These are phyloP conservation scores for Clitarchus hookeri DNA, from an alignment of 2,888 invertebrate species.

Conservation along the genomic window DNA sequence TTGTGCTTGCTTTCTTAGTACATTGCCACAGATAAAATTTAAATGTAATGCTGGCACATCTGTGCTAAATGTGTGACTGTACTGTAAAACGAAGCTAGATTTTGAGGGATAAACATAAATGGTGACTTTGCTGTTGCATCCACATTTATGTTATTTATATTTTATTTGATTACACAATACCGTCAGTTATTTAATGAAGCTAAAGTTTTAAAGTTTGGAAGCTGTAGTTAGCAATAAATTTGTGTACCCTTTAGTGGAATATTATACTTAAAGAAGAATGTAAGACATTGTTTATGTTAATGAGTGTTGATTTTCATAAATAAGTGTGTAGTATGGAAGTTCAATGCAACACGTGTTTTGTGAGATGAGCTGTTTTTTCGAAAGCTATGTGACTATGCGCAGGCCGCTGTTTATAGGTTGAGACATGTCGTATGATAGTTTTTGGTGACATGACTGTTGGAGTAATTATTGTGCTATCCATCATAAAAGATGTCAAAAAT, in stretches of 20 bases:
- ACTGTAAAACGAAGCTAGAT: not conserved
- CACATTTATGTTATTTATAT: not conserved
- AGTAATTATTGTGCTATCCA: too few relatives aligned
- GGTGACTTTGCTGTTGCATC: not conserved
- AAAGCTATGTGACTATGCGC: not conserved
- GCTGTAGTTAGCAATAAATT: not conserved
- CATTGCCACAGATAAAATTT: not conserved
- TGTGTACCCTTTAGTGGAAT: not conserved
- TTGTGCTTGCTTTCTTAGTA: not conserved
- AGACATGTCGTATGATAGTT: too few relatives aligned
- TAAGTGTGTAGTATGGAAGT: not conserved
- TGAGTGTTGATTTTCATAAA: not conserved
- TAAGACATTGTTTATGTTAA: not conserved
- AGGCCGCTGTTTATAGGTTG: not conserved
- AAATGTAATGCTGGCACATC: not conserved
- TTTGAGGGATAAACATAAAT: not conserved
- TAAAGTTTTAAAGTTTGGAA: not conserved
- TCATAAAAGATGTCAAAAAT: too few relatives aligned
- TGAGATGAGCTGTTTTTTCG: not conserved
- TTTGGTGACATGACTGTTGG: too few relatives aligned
- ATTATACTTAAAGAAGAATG: not conserved
- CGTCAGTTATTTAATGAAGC: not conserved
- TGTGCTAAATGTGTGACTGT: not conserved
- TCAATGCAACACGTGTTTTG: not conserved
- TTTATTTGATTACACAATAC: not conserved